These are phyloP conservation scores for Alligator mississippiensis DNA, from an alignment of 2,113 vertebrate species.

Conservation along the genomic window DNA sequence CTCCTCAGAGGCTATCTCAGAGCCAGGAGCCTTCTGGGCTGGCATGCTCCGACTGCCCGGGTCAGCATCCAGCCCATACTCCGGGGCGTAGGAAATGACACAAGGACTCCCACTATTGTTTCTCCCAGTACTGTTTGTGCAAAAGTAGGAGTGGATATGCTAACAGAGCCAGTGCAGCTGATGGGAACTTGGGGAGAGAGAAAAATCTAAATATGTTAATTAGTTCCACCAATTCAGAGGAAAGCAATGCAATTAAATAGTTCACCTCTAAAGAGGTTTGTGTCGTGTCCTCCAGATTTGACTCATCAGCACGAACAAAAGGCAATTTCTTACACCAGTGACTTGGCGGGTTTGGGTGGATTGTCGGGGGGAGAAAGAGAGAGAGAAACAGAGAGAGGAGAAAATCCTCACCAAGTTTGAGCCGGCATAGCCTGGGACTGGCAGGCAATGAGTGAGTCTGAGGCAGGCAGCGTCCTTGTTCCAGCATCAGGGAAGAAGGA, in stretches of 20 bases:
- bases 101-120: background rate
- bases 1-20: background rate
- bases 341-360: background rate
- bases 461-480: background rate
- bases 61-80: rapidly evolving
- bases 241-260: conserved; percentile 56
- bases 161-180: background rate
- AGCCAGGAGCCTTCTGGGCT: background rate
- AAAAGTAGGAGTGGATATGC: background rate
- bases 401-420: background rate
- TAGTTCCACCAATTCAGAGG: conserved; percentile 31
- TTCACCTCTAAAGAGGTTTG: conserved; percentile 22
- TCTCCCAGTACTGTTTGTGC: background rate
- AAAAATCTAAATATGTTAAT: conserved; percentile 4
- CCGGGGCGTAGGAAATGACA: background rate
- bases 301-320: conserved; percentile 39
- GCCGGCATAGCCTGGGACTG: background rate
- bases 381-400: background rate
- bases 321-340: background rate
- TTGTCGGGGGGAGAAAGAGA: background rate
- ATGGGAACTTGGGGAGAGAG: background rate
- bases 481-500: background rate
- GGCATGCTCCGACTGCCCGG: background rate
- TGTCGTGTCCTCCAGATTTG: background rate
- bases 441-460: background rate